A percentile compares a stretch with the other conserved stretches of the same genome.
phyloP scores from a whole-genome alignment of 2,888 invertebrate genomes.

The Peribatodes rhomboidaria region DNA sequence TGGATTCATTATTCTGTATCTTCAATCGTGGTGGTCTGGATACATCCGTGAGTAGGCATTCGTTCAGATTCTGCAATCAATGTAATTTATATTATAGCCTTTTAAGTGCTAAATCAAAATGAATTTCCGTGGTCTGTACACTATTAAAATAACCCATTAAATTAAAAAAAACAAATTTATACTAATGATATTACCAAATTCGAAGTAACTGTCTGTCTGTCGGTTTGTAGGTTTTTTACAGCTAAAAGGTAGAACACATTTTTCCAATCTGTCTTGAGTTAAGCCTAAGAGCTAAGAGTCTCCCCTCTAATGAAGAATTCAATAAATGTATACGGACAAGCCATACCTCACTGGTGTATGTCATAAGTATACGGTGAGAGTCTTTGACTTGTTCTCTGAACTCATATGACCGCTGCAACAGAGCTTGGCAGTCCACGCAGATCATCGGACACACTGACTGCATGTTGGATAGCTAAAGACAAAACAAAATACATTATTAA shows the following conservation, averaged over 20 bases:
- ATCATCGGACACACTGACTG: constrained; percentile 53
- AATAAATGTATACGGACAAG: neutral
- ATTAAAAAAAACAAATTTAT: too few species aligned
- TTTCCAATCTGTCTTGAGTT: too few species aligned
- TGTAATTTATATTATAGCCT: neutral
- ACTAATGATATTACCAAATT: too few species aligned
- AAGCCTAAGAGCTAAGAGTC: too few species aligned
- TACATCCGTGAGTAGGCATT: constrained; percentile 65
- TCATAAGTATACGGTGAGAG: constrained; percentile 70
- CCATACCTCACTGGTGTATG: constrained; percentile 72
- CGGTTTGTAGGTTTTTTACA: too few species aligned
- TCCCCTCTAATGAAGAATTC: too few species aligned
- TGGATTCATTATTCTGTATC: constrained; percentile 41
- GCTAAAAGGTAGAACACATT: too few species aligned
- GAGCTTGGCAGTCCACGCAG: constrained; percentile 73
- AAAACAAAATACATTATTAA: neutral
- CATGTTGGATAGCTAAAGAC: constrained; percentile 58
- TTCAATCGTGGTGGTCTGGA: constrained; percentile 62
- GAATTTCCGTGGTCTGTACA: too few species aligned
- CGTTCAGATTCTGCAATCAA: constrained; percentile 65
- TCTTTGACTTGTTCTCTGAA: constrained; percentile 74
- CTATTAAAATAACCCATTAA: too few species aligned
- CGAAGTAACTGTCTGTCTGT: too few species aligned
- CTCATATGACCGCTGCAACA: constrained; percentile 58
- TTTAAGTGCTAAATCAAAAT: too few species aligned